Conservation (phyloP, 2,113 vertebrate species). For the Poecile atricapillus region DNA sequence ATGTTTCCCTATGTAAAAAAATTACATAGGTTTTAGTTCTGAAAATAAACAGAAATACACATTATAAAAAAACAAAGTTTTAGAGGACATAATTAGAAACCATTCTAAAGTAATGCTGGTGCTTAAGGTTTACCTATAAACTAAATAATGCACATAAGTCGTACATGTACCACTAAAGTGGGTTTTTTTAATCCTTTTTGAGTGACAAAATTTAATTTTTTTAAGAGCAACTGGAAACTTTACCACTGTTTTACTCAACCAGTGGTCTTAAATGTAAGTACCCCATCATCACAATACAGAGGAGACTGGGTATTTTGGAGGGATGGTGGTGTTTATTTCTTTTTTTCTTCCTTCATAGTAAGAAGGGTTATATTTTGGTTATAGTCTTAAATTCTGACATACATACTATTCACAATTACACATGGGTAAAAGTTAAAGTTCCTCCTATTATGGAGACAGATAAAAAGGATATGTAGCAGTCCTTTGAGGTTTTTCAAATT, state of each 20-base stretch:
- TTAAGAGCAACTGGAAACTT: neutral
- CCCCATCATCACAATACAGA: neutral
- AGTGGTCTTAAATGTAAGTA: neutral
- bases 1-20: neutral
- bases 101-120: neutral
- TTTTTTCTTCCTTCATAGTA: neutral
- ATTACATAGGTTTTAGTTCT: neutral
- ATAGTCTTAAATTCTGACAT: neutral
- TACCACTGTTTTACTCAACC: neutral
- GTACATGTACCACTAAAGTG: neutral
- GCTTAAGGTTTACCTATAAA: neutral
- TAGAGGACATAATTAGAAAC: neutral
- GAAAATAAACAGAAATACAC: neutral
- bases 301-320: accelerated
- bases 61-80: neutral
- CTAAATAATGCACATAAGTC: neutral
- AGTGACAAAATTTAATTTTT: neutral
- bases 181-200: neutral
- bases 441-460: neutral
- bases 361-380: neutral
- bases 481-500: neutral
- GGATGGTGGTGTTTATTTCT: accelerated
- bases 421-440: neutral
- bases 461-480: neutral
- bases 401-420: neutral